Evolutionary conservation across 2,888 invertebrate genomes (phyloP), one percentile per base, ranked within the genome.

Genomic region (Fragum whitleyi): DNA sequence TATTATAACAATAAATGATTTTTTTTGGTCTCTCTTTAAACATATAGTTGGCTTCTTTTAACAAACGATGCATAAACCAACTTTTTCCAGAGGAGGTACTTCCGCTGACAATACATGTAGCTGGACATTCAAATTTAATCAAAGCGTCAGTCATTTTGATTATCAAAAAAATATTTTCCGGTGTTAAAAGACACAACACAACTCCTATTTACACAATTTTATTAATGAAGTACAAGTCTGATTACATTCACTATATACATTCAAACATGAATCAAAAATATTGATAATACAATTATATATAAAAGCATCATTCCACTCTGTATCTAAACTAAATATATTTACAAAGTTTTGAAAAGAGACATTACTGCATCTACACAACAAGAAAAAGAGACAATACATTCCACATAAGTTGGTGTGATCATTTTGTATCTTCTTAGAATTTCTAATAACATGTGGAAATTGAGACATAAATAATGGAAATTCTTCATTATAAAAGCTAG

Each of bases 301-400:
- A 77, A 81, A 74, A 42, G 42, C 23, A 68, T 81, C 81, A 72
- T 77, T 81, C 39, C 21, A 81, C 21, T 67, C 51, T 28, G 23
- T 39, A 51, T 39, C 53, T 47, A 65, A 62, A 29, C 57, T 65
- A 77, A 81, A 81, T 39, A 55, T 81, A 69, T 81, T 61, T 28
- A 77, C 65, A 71, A 77, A 70, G 71, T 81, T 42, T 71, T 71
- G 23, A 77, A 77, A 81, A 61, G 71, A 70, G n/a, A 81, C 51
- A 59, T 69, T 59, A 72, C 71, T 77, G 6, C 74, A 9, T 67
- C 81, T 29, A 21, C 74, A 51, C 21, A 77, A 53, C 67, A 81
- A 72, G 68, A 81, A 74, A 75, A 68, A 75, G 26, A 79, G 71
- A 74, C 81, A 81, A 68, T 77, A 81, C 77, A 81, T 81, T 51